Evolutionary conservation across 2,888 invertebrate genomes (phyloP).

Genomic region (Taenaris catops): DNA sequence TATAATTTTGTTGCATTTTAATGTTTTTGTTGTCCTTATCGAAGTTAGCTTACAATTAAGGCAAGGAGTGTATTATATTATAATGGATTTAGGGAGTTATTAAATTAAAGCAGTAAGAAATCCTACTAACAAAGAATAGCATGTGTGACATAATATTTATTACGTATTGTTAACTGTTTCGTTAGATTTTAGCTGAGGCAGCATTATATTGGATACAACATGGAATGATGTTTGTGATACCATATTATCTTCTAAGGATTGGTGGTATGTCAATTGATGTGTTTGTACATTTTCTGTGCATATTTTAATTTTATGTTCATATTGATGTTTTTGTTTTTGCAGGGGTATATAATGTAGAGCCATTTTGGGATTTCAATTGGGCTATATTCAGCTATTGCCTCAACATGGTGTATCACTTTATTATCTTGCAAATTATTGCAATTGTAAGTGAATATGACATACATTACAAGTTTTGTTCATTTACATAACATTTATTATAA

Average conservation of each 20-base stretch:
- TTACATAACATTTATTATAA: too few relatives aligned
- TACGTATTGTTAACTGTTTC: neutral
- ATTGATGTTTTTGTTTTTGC: slow-evolving; percentile 35
- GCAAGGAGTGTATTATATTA: too few relatives aligned
- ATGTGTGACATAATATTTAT: too few relatives aligned
- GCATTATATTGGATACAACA: slow-evolving; percentile 98
- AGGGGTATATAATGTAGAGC: slow-evolving; percentile 92
- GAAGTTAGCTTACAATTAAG: too few relatives aligned
- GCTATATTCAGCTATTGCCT: slow-evolving; percentile 87
- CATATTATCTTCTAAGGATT: slow-evolving; percentile 92
- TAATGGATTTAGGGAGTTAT: too few relatives aligned
- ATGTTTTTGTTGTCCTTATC: too few relatives aligned
- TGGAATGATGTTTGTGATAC: slow-evolving; percentile 95
- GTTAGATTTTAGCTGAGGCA: slow-evolving; percentile 93
- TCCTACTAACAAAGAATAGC: too few relatives aligned
- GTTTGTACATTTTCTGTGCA: neutral
- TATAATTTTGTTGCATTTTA: too few relatives aligned
- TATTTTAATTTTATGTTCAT: slow-evolving; percentile 35
- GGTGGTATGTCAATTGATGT: slow-evolving; percentile 86
- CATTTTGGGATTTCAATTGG: slow-evolving; percentile 88
- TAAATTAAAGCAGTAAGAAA: too few relatives aligned
- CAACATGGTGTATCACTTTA: slow-evolving; percentile 91
- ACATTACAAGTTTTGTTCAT: too few relatives aligned
- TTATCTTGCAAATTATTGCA: slow-evolving; percentile 84
- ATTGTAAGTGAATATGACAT: too few relatives aligned